phyloP scores from a whole-genome alignment of 2,797 vertebrate genomes.

The Thalassophryne amazonica region DNA sequence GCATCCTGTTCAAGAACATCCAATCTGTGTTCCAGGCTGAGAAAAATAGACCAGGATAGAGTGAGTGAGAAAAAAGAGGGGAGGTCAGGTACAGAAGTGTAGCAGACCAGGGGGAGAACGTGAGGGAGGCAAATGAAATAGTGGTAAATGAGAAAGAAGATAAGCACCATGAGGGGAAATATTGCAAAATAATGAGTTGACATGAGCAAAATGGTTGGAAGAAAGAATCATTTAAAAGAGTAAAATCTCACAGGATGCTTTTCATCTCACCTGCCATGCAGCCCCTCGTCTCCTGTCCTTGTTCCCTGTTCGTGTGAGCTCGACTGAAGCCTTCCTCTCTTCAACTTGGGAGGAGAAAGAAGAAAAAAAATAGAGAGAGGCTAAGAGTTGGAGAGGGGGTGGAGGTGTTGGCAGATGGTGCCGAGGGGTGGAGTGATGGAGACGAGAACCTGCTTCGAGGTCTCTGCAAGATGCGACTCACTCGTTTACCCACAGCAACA shows the following conservation, averaged over 20 bases:
- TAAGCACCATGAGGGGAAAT: not conserved
- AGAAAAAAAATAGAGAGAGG: not conserved
- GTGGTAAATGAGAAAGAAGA: not conserved
- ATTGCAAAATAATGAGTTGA: not conserved
- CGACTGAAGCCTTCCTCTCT: slow-evolving; percentile 42
- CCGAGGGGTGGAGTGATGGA: slow-evolving; percentile 8
- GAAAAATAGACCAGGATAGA: slow-evolving; percentile 31
- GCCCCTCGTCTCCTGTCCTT: slow-evolving; percentile 58
- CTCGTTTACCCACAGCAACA: slow-evolving; percentile 52
- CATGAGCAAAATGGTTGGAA: not conserved
- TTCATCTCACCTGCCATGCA: slow-evolving; percentile 56
- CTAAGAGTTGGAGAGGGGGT: slow-evolving; percentile 24
- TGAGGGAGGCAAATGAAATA: slow-evolving; percentile 4
- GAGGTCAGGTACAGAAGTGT: not conserved
- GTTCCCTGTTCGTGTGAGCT: slow-evolving; percentile 36
- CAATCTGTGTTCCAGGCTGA: slow-evolving; percentile 29
- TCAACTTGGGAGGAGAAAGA: slow-evolving; percentile 28
- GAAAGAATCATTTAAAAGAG: slow-evolving; percentile 14
- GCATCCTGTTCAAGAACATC: slow-evolving; percentile 33
- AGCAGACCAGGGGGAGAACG: not conserved
- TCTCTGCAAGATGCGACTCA: slow-evolving; percentile 70
- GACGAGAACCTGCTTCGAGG: slow-evolving; percentile 28
- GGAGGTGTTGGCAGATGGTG: slow-evolving; percentile 37
- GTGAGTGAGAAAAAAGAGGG: slow-evolving; percentile 7
- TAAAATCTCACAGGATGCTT: slow-evolving; percentile 5